Conservation (phyloP, 2,888 invertebrate genomes). For the Noctua pronuba region DNA sequence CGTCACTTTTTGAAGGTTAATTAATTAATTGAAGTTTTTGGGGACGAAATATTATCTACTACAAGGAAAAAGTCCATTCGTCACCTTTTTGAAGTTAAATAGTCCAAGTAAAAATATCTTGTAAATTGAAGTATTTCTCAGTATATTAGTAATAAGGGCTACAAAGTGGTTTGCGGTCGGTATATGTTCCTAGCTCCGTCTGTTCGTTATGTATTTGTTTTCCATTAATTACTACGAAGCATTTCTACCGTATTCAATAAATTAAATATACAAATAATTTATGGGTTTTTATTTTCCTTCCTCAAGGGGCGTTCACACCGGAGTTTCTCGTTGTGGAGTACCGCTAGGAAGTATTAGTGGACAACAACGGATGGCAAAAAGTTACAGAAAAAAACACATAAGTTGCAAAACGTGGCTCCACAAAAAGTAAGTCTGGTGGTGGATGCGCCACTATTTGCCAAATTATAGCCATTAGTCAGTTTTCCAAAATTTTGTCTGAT, state of each 20-base stretch:
- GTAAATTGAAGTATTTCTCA: conserved; percentile 7
- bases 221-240: conserved; percentile 88
- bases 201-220: conserved; percentile 88
- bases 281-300: conserved; percentile 43
- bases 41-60: not conserved
- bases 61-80: conserved; percentile 11
- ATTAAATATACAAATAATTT: conserved; percentile 89
- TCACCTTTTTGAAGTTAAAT: not conserved
- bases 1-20: not conserved
- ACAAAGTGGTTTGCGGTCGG: conserved; percentile 79
- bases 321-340: not conserved
- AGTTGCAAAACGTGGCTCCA: not conserved
- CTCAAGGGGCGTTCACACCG: not conserved
- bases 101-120: not conserved
- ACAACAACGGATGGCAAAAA: not conserved
- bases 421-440: not conserved
- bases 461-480: not conserved
- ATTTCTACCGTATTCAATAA: conserved; percentile 91
- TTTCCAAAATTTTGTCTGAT: not conserved
- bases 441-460: not conserved
- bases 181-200: conserved; percentile 90
- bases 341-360: not conserved
- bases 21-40: not conserved
- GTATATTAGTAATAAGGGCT: conserved; percentile 69
- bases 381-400: not conserved